Base-by-base conservation (phyloP, 2,888 invertebrate species). In the Amaurobius ferox region DNA sequence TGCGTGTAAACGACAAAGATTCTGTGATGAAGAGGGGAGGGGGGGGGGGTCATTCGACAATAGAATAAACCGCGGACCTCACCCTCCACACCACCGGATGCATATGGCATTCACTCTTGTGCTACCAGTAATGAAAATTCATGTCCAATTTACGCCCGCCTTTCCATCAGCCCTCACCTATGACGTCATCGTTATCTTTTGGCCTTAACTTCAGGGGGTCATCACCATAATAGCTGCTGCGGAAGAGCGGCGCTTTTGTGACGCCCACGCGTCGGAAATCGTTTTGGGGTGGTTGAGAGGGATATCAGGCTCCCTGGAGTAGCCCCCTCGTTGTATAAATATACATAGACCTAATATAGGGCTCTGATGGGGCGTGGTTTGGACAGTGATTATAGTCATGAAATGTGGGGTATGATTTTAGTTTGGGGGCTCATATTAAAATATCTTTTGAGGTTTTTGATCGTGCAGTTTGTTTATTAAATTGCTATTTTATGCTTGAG, bases 71-170 rank as follows among this genome's bases (percentile, higher is more conserved):
- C 29, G 16, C 16, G 29, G 30, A n/a, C n/a, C 11, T n/a, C 64
- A 6, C 61, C 28, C 61, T 16, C 64, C 2, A 29, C 19, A 35
- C 68, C 28, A 77, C 77, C 40, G 67, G 67, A 26, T 68, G 55
- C 55, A 23, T 67, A 48, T 35, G 44, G 35, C 16, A 19, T 26
- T 66, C 66, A n/a, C 71, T 35, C 79, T 29, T 39, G 28, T 19
- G 55, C 39, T 40, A 32, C 32, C 29, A 62, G 62, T 72, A 80
- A 78, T 80, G 87, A 87, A 87, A 87, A 81, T 81, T 77, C 87
- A 81, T 81, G 80, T 81, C 48, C 68, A 87, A 77, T 87, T 87
- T 81, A 44, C 77, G 77, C 55, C 13, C 29, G 29, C 68, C 32
- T 68, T 39, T 68, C 68, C 26, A 35, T 39, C 28, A 0, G 29